These are phyloP conservation scores for Drosophila azteca DNA, from an alignment of 1,140 invertebrate genomes.

Conservation along the genomic window DNA sequence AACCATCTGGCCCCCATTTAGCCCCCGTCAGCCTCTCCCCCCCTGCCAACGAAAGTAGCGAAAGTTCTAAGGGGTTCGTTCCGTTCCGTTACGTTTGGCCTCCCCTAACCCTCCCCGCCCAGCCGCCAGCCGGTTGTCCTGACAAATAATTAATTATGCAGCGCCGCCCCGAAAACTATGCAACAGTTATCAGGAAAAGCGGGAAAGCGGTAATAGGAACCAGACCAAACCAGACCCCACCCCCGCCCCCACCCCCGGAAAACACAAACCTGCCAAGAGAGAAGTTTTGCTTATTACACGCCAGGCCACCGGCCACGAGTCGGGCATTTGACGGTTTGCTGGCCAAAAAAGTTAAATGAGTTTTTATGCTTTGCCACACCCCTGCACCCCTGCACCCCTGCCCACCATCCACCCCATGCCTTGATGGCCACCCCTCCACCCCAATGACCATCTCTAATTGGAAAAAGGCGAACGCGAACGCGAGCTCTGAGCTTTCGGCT, in stretches of 20 bases:
- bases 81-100: constrained; percentile 6
- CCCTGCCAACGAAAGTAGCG: too few species aligned
- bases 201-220: neutral
- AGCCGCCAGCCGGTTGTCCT: constrained; percentile 10
- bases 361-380: constrained; percentile 57
- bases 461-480: constrained; percentile 67
- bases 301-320: constrained; percentile 13
- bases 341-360: constrained; percentile 78
- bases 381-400: neutral
- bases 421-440: neutral
- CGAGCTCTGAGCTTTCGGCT: constrained; percentile 9
- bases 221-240: too few species aligned
- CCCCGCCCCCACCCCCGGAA: neutral
- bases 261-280: constrained; percentile 39
- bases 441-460: constrained; percentile 62
- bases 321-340: constrained; percentile 67
- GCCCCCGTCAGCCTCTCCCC: too few species aligned
- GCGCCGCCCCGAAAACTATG: constrained; percentile 59
- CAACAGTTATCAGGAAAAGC: constrained; percentile 64
- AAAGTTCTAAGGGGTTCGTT: neutral
- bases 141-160: constrained; percentile 76
- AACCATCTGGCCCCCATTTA: too few species aligned
- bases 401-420: neutral
- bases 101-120: neutral
- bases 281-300: constrained; percentile 70